Base-by-base conservation (phyloP, 2,888 invertebrate species). In the Catocala fraxini region DNA sequence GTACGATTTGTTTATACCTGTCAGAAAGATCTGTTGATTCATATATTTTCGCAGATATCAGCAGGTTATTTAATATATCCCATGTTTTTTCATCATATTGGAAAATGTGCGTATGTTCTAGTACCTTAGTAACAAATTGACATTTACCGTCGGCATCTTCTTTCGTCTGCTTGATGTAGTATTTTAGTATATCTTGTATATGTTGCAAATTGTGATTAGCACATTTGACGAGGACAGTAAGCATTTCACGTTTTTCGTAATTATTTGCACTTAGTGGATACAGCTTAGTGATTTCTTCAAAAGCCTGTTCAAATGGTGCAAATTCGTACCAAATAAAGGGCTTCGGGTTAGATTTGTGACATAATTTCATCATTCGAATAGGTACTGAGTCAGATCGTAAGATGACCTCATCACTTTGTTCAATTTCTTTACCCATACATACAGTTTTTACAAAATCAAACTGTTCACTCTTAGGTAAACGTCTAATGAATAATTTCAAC, bases 301-400 rank as follows among this genome's bases (percentile, higher is more conserved):
- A 87, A 10, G 91, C 90, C 4, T 67, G 70, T 56, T 82, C 74
- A 69, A 91, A 91, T 42, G 84, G 80, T 3, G 89, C 87, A 70
- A 84, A 88, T 43, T 72, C 74, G 64, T 90, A 91, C 89, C 90
- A 91, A 9, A 75, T 49, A 59, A 88, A 82, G 56, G 70, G 25
- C 12, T 63, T 39, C 73, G 65, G 42, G 58, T 63, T 56, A 47
- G 49, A 34, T 68, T 60, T 47, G 42, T 51, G n/a, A 59, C 51
- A 49, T 63, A 71, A 39, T 45, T 67, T 75, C 43, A 66, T 81
- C 65, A 82, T 73, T 39, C 69, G 53, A 42, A 60, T 66, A 42
- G 56, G 66, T 65, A 82, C 80, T 2, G 71, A 67, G 15, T 70
- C 80, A 34, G 71, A 64, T 7, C 49, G 42, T 34, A 71, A 57